phyloP scores from a whole-genome alignment of 2,113 vertebrate genomes.

The Engystomops pustulosus region DNA sequence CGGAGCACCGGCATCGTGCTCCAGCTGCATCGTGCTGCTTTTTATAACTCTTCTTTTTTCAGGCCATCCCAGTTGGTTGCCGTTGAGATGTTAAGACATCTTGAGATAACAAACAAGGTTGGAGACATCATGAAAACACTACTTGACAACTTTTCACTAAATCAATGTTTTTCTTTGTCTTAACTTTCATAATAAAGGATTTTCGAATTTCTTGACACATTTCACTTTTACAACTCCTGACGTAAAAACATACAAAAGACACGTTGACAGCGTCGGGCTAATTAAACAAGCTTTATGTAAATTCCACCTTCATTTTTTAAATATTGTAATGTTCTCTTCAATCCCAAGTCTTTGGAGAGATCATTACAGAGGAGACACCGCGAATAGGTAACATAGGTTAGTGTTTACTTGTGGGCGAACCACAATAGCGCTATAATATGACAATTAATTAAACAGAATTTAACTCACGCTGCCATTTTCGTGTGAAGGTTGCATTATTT shows the following conservation, averaged over 20 bases:
- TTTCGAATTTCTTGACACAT: background rate
- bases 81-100: too few relatives aligned
- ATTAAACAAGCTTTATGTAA: conserved; percentile 23
- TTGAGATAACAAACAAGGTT: too few relatives aligned
- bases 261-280: conserved; percentile 1
- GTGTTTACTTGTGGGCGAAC: conserved; percentile 30
- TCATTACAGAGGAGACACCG: conserved; percentile 19
- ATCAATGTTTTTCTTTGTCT: background rate
- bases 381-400: conserved; percentile 29
- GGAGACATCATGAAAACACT: too few relatives aligned
- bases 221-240: background rate
- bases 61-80: too few relatives aligned
- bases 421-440: conserved; percentile 28
- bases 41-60: too few relatives aligned
- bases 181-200: background rate
- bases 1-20: too few relatives aligned
- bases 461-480: conserved; percentile 20
- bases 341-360: background rate
- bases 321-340: background rate
- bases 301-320: background rate
- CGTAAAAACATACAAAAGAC: background rate
- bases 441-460: conserved; percentile 47
- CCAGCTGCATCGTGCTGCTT: too few relatives aligned
- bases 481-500: conserved; percentile 40
- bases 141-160: too few relatives aligned